These are phyloP conservation scores for Silurus aristotelis DNA, from an alignment of 2,797 vertebrate species.

Conservation along the genomic window DNA sequence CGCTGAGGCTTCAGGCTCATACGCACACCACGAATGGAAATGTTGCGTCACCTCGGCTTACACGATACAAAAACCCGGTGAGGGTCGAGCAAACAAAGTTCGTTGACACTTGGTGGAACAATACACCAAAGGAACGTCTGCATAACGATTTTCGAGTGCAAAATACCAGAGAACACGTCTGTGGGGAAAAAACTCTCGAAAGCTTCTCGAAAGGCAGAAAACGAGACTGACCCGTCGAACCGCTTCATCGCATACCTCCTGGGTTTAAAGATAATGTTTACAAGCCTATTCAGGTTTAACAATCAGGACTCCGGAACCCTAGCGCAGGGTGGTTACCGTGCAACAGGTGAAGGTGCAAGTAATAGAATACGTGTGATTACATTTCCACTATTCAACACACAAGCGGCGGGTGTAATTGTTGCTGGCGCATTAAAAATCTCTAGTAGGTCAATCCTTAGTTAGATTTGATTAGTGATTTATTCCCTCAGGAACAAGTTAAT, in stretches of 20 bases:
- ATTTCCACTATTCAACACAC: background rate
- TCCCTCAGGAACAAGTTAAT: too few species aligned
- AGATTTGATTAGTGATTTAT: too few species aligned
- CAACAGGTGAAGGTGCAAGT: background rate
- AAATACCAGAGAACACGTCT: background rate
- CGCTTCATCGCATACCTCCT: background rate
- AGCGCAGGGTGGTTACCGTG: background rate
- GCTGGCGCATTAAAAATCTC: background rate
- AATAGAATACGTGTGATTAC: background rate
- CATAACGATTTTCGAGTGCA: background rate
- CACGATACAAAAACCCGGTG: background rate
- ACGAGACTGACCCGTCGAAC: slow-evolving; percentile 8
- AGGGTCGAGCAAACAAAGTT: background rate
- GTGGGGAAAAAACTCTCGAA: too few species aligned
- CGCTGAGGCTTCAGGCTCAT: background rate
- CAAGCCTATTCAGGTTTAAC: background rate
- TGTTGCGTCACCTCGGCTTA: background rate
- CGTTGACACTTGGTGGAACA: background rate
- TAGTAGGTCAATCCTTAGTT: background rate
- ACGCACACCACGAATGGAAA: background rate
- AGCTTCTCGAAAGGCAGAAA: background rate
- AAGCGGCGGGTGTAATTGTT: background rate
- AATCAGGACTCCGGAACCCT: background rate
- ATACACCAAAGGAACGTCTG: background rate
- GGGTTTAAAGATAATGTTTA: background rate